Conservation (phyloP, 2,888 invertebrate genomes). For the Dastarcus helophoroides region DNA sequence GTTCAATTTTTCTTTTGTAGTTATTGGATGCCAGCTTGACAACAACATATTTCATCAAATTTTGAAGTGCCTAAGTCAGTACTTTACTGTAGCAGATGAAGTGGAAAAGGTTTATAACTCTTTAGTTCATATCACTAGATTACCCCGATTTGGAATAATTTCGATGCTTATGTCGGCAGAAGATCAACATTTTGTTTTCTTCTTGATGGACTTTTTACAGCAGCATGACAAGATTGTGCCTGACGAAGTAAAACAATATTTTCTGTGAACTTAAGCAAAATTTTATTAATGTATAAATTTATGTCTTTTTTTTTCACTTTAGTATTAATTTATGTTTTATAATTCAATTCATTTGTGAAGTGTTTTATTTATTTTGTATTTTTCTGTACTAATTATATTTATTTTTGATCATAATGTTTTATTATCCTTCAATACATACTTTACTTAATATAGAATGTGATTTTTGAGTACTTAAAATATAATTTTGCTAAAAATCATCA, state of each 20-base stretch:
- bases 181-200: conserved; percentile 26
- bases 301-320: no score
- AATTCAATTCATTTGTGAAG: no score
- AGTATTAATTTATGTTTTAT: no score
- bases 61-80: conserved; percentile 29
- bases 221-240: conserved; percentile 23
- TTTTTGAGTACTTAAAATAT: no score
- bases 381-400: no score
- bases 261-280: no score
- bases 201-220: conserved; percentile 24
- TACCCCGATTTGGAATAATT: conserved; percentile 32
- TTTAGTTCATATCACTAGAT: conserved; percentile 25
- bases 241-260: conserved; percentile 9
- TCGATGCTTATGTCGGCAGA: conserved; percentile 30
- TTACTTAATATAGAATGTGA: no score
- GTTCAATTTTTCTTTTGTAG: conserved; percentile 23
- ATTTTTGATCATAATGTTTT: no score
- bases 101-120: conserved; percentile 22
- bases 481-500: no score
- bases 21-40: conserved; percentile 36
- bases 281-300: no score
- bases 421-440: no score
- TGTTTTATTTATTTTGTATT: no score
- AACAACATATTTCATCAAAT: conserved; percentile 33
- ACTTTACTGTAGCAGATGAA: conserved; percentile 31